Percentiles rank a stretch among this genome's conserved stretches.
Conservation (phyloP, 2,797 vertebrate species). For the Pseudocheirus occidentalis region DNA sequence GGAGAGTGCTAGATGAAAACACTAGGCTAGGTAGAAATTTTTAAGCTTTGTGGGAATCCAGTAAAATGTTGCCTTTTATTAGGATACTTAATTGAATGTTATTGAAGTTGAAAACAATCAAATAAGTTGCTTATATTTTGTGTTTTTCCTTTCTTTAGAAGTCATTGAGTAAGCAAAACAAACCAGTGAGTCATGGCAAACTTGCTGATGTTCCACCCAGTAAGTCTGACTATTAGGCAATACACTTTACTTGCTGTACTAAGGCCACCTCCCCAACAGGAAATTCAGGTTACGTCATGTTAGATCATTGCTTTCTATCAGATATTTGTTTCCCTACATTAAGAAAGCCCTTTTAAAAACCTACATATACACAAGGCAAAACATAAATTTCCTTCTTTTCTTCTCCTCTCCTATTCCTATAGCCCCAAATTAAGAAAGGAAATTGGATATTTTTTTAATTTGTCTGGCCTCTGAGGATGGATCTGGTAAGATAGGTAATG, state of each 20-base stretch:
- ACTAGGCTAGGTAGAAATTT: conserved; percentile 47
- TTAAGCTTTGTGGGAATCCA: conserved; percentile 64
- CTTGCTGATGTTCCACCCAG: neutral
- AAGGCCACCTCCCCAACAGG: neutral
- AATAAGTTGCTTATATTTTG: conserved; percentile 68
- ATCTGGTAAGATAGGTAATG: neutral
- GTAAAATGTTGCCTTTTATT: conserved; percentile 68
- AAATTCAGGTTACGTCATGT: conserved; percentile 70
- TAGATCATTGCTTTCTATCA: conserved; percentile 70
- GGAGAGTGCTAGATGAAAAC: neutral
- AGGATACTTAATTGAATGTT: neutral
- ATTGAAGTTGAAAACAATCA: conserved; percentile 16
- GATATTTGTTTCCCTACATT: neutral
- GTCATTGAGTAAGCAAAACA: neutral
- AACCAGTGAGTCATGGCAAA: conserved; percentile 5
- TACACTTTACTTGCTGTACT: conserved; percentile 28
- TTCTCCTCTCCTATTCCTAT: neutral
- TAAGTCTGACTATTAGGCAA: conserved; percentile 53
- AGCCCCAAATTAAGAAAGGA: neutral
- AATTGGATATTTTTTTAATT: neutral
- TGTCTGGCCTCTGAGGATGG: neutral
- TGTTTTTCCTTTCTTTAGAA: conserved; percentile 5
- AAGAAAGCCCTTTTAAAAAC: neutral
- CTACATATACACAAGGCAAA: neutral
- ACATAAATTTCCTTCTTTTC: neutral